Evolutionary conservation across 2,797 vertebrate species (phyloP), one percentile per base, ranked within the genome.

Genomic region (Muscicapa striata): DNA sequence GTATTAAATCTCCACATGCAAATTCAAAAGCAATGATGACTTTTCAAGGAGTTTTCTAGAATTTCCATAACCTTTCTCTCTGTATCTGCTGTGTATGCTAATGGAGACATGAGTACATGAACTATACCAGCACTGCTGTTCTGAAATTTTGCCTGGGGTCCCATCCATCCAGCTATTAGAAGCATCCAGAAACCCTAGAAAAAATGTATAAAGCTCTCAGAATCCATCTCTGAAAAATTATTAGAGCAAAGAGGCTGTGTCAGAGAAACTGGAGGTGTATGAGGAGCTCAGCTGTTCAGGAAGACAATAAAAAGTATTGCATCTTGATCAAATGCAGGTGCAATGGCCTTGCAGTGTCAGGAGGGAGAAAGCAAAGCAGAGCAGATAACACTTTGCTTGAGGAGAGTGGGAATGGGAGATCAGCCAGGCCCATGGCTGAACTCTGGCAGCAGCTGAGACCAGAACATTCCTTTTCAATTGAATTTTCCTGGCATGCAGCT

Each of bases 401-500:
- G 64, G 54, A 81, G 23, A 43, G 15, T 21, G 27, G 51, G n/a
- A 48, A 89, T 59, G 51, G 18, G 62, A 30, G 51, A 90, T 41
- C 38, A 87, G 55, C 59, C 9, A 18, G 59, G 59, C 21, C 69
- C 54, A 41, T 55, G 70, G 77, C 18, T 89, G 73, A 90, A 70
- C 59, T 86, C 15, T 67, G 83, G 72, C 3, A 19, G 81, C 90
- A 95, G 86, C 92, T 93, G 84, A 54, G 67, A 45, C 43, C 24
- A 80, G 92, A 70, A 43, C 84, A 84, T 90, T 95, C 92, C 57
- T 94, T 80, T 46, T 67, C 61, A 74, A 72, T 74, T 87, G 67
- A 61, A 84, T 80, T 94, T 95, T 95, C 86, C 90, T 95, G 90
- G 78, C 74, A 77, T 74, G 84, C 70, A 90, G 24, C 52, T 90